Evolutionary conservation across 2,113 vertebrate species (phyloP).

Genomic region (cat (Felis catus)): F.catus_Fca126_mat1.0 CM031413.1:132356501-132357000

Average conservation of each 20-base stretch:
- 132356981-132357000: not conserved
- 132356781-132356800: not conserved
- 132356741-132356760: not conserved
- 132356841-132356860: not conserved
- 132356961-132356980: not conserved
- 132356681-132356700: not conserved
- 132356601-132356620: not conserved
- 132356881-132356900: not conserved
- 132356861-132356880: not conserved
- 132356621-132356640: not conserved
- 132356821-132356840: not conserved
- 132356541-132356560: not conserved
- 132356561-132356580: not conserved
- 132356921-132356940: not conserved
- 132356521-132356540: not conserved
- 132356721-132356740: not conserved
- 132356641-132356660: not conserved
- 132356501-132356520: not conserved
- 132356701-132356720: not conserved
- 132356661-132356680: not conserved
- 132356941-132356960: not conserved
- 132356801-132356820: not conserved
- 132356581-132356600: not conserved
- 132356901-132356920: not conserved
- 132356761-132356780: not conserved